Evolutionary conservation across 2,797 vertebrate genomes (phyloP).

Genomic region (Oryzias dopingdopingensis): DNA sequence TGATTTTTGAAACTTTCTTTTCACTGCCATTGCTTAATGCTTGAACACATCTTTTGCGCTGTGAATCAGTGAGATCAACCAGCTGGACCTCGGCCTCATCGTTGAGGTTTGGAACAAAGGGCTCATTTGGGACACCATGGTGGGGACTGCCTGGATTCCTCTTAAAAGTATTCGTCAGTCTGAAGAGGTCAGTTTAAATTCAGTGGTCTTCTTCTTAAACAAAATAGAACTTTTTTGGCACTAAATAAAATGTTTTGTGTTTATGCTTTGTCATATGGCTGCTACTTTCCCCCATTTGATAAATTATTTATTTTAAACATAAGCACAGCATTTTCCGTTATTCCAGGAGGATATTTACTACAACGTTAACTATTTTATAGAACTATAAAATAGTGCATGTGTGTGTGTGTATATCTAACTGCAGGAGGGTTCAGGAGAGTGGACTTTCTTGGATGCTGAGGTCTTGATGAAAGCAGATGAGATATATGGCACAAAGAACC

Average conservation of each 20-base stretch:
- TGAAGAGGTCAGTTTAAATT: conserved; percentile 82
- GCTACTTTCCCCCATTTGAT: no score
- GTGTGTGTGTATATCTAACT: conserved; percentile 13
- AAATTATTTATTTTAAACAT: no score
- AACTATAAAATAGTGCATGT: not conserved
- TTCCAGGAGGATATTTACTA: no score
- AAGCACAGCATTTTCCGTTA: no score
- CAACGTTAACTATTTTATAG: no score
- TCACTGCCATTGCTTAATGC: conserved; percentile 7
- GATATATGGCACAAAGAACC: conserved; percentile 95
- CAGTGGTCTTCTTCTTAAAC: no score
- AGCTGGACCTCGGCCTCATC: conserved; percentile 91
- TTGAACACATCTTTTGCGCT: conserved; percentile 1
- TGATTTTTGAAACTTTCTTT: not conserved
- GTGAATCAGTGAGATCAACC: conserved; percentile 89
- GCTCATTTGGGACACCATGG: conserved; percentile 98
- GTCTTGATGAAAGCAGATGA: conserved; percentile 95
- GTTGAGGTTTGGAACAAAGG: conserved; percentile 99
- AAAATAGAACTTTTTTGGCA: no score
- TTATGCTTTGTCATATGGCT: no score
- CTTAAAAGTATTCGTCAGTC: conserved; percentile 89
- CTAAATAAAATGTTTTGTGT: no score
- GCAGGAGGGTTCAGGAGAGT: conserved; percentile 95
- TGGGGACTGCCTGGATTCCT: conserved; percentile 94
- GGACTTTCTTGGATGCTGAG: conserved; percentile 89